Evolutionary conservation across 2,113 vertebrate genomes (phyloP), one percentile per base, ranked within the genome.

Genomic region (Cyrtonyx montezumae): DNA sequence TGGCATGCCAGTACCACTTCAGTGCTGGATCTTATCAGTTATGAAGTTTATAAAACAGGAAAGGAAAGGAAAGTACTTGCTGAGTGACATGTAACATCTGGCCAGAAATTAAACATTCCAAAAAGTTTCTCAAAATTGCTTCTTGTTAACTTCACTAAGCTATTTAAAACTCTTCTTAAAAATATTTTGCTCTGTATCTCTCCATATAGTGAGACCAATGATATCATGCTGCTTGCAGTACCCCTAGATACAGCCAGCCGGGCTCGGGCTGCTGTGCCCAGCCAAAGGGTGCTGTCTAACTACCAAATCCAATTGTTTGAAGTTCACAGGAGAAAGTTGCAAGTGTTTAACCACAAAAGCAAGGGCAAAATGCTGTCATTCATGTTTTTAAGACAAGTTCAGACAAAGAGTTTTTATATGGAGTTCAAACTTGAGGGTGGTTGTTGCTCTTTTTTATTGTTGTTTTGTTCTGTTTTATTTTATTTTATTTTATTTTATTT

Each of bases 21-120:
- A 65, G 36, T 71, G 30, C 79, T 87, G 76, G 65, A 13, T 87
- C 51, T 92, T 87, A 71, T 42, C 83, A 83, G 40, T 63, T 74
- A 43, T 1, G 42, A 51, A 63, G 71, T 65, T 77, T 71, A 49
- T 93, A 45, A 76, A 92, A 89, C 79, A 83, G 92, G 92, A 94
- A 95, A 73, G 55, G 85, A 87, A 91, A 92, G 79, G 79, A 3
- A 7, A 80, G 48, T 28, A 4, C 19, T 93, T 85, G 74, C 71
- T 78, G 84, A 83, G 56, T 91, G 94, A 94, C 0, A 1, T 83
- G 36, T 51, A 68, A 88, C 82, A 93, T 91, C 84, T 95, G 93
- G 84, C 68, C 82, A 68, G 89, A 87, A 94, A 45, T 78, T 8
- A 71, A 88, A 53, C 79, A 68, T 83, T 74, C 65, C 81, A 74